phyloP scores from a whole-genome alignment of 2,797 vertebrate species.

The Acomys russatus region DNA sequence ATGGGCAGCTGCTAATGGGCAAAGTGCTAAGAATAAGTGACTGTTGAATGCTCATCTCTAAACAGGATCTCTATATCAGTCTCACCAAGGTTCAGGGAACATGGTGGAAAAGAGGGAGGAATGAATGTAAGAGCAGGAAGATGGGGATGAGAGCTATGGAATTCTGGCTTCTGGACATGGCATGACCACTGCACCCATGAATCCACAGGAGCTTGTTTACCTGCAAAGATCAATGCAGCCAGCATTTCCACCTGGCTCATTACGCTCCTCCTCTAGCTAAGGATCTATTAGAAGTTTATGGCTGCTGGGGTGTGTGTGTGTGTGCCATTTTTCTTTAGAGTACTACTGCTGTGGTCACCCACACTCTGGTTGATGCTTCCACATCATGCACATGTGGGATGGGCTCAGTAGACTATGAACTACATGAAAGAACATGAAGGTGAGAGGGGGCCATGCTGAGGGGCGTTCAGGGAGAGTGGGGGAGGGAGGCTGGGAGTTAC shows the following conservation, averaged over 20 bases:
- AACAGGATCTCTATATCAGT: not conserved
- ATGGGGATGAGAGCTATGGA: not conserved
- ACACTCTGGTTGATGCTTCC: too few species aligned
- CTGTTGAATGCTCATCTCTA: not conserved
- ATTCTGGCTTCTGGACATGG: not conserved
- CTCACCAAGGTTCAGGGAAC: too few species aligned
- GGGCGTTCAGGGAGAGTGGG: not conserved
- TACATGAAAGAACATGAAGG: not conserved
- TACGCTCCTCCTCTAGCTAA: not conserved
- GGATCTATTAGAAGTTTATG: not conserved
- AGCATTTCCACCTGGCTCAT: not conserved
- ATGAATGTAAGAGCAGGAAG: not conserved
- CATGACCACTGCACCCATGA: too few species aligned
- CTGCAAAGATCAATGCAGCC: not conserved
- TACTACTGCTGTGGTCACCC: not conserved
- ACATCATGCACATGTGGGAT: not conserved
- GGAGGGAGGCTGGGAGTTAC: not conserved
- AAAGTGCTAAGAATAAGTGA: not conserved
- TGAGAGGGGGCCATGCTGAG: not conserved
- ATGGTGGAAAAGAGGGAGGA: not conserved
- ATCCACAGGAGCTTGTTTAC: not conserved
- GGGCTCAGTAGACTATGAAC: not conserved
- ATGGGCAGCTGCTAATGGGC: not conserved
- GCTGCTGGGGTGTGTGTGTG: not conserved
- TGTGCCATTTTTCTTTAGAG: too few species aligned